Evolutionary conservation across 2,797 vertebrate genomes (phyloP).

Genomic region (Allobates femoralis): DNA sequence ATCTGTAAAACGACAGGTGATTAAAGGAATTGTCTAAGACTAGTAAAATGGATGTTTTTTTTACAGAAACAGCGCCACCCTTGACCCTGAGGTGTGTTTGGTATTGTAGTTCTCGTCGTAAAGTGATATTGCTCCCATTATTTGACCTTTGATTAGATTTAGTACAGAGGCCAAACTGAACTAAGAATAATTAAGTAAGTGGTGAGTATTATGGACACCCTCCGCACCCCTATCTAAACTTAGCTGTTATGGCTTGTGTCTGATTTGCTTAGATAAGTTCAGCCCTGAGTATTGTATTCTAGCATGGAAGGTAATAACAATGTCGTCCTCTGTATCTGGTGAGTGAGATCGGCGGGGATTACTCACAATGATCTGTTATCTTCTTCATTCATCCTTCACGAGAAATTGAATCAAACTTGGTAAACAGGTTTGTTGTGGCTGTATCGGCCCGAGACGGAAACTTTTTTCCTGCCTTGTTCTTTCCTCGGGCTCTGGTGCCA

Average conservation of each 20-base stretch:
- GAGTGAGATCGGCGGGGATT: background rate
- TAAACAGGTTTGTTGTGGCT: constrained; percentile 6
- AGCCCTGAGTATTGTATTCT: background rate
- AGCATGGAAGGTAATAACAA: background rate
- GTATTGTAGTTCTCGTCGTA: too few species aligned
- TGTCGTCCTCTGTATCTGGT: background rate
- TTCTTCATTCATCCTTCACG: background rate
- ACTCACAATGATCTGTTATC: constrained; percentile 40
- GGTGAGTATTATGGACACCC: background rate
- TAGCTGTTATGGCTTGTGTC: background rate
- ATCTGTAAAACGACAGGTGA: too few species aligned
- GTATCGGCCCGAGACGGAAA: background rate
- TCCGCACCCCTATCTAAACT: background rate
- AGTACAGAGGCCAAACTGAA: background rate
- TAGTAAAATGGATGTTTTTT: too few species aligned
- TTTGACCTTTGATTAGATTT: background rate
- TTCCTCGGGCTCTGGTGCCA: background rate
- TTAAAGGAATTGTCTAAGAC: too few species aligned
- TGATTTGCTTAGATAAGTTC: background rate
- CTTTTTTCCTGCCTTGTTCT: background rate
- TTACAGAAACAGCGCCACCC: too few species aligned
- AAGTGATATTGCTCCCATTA: background rate
- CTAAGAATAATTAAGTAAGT: background rate
- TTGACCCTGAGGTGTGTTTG: too few species aligned
- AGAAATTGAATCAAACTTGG: constrained; percentile 30